phyloP scores from a whole-genome alignment of 2,797 vertebrate species.

The Pseudocheirus occidentalis region DNA sequence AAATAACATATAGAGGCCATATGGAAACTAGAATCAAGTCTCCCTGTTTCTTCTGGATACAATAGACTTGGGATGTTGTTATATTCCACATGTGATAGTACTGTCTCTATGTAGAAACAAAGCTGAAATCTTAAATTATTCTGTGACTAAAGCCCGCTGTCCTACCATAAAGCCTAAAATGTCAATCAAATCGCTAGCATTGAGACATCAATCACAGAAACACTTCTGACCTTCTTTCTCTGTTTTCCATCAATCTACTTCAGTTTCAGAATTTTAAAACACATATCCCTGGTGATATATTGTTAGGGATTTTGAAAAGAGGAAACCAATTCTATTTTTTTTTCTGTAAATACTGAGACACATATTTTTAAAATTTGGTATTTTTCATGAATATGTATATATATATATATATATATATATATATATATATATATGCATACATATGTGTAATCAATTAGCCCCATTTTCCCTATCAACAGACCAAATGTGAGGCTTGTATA shows the following conservation, averaged over 20 bases:
- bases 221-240: not conserved
- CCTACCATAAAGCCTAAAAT: not conserved
- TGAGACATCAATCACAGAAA: conserved; percentile 4
- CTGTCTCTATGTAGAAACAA: not conserved
- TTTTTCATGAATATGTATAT: not conserved
- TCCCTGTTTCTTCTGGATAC: conserved; percentile 28
- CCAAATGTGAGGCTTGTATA: not conserved
- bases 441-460: not conserved
- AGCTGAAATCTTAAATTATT: conserved; percentile 19
- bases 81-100: not conserved
- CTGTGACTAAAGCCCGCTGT: not conserved
- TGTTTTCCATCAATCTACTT: not conserved
- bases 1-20: not conserved
- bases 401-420: too few relatives aligned
- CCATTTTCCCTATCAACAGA: not conserved
- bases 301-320: conserved; percentile 14
- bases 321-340: not conserved
- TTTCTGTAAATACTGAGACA: conserved; percentile 32
- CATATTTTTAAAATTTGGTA: conserved; percentile 31
- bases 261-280: conserved; percentile 2
- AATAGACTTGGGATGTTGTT: not conserved
- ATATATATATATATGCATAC: not conserved
- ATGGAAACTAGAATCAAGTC: conserved; percentile 26
- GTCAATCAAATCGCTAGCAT: conserved; percentile 6
- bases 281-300: not conserved